Conservation (phyloP, 2,113 vertebrate genomes). For the Peromyscus leucopus region DNA sequence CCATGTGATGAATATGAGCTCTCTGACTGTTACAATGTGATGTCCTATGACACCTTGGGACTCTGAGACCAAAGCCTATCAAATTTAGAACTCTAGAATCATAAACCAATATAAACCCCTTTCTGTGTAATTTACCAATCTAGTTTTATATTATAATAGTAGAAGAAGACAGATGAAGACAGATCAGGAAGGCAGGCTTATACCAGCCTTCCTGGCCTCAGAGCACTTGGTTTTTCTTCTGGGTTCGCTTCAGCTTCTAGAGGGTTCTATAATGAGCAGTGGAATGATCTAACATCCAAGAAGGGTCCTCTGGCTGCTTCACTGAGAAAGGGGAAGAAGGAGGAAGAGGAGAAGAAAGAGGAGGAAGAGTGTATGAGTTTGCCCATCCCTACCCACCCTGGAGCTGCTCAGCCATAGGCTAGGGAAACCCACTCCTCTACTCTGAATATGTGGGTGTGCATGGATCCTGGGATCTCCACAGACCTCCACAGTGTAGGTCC, state of each 20-base stretch:
- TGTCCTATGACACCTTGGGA: neutral
- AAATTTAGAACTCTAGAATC: neutral
- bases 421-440: neutral
- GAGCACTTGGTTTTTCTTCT: neutral
- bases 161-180: neutral
- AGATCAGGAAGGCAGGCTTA: neutral
- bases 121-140: neutral
- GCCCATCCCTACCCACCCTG: neutral
- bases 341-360: neutral
- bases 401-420: too few species aligned
- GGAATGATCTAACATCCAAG: neutral
- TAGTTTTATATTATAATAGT: neutral
- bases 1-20: neutral
- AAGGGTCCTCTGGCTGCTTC: neutral
- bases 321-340: neutral
- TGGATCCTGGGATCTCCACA: neutral
- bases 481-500: too few species aligned
- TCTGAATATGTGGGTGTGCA: too few species aligned
- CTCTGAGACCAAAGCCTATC: neutral
- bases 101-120: neutral
- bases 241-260: neutral
- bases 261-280: neutral
- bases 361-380: neutral
- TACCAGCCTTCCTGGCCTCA: neutral
- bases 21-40: too few species aligned